A percentile compares a stretch with the other conserved stretches of the same genome.
phyloP scores from a whole-genome alignment of 35 echinoderm and acorn worm genomes.

The Heliocidaris erythrogramma region DNA sequence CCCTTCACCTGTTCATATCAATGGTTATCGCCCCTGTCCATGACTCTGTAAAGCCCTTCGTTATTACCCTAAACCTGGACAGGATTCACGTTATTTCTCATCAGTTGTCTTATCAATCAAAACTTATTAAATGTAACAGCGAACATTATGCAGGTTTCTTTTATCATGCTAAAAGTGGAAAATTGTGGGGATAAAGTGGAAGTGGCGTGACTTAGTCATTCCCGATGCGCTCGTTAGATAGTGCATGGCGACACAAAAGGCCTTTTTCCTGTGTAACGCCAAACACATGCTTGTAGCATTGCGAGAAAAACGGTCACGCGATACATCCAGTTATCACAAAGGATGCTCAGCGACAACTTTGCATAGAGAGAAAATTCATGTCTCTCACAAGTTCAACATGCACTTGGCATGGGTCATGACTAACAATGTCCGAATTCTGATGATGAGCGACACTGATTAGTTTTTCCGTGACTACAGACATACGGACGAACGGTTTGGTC shows the following conservation, averaged over 20 bases:
- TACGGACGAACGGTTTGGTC: background rate
- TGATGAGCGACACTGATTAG: background rate
- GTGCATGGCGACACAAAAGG: background rate
- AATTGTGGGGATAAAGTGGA: background rate
- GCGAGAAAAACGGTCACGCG: background rate
- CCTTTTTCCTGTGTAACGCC: background rate
- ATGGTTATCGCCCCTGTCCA: background rate
- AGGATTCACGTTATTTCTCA: background rate
- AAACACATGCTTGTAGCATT: background rate
- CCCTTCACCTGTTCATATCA: background rate
- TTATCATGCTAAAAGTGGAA: background rate
- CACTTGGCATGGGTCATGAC: background rate
- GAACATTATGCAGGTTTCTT: background rate
- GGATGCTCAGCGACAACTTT: background rate
- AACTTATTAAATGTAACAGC: background rate
- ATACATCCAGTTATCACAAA: background rate
- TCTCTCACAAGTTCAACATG: background rate
- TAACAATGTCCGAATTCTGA: background rate
- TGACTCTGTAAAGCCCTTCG: background rate
- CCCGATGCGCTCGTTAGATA: background rate
- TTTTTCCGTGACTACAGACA: background rate
- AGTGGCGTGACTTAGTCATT: background rate
- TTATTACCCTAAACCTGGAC: background rate
- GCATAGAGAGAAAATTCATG: background rate
- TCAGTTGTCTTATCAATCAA: slow-evolving; percentile 5